phyloP scores from a whole-genome alignment of 2,888 invertebrate species.

The Meloe dianella region DNA sequence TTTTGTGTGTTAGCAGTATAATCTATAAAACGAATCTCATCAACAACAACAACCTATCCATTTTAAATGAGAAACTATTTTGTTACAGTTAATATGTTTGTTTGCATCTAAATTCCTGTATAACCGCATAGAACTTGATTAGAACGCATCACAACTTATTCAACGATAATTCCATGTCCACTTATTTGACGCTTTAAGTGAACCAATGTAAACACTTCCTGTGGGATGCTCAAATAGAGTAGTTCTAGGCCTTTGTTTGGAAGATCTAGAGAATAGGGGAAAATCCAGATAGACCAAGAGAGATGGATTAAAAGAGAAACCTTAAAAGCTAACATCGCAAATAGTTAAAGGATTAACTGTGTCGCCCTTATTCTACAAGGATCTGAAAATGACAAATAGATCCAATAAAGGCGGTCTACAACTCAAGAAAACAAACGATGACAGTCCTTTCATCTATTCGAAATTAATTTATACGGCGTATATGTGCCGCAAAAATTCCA shows the following conservation, averaged over 20 bases:
- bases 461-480: not conserved
- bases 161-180: not conserved
- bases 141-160: not conserved
- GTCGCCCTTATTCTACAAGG: not conserved
- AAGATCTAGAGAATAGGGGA: not conserved
- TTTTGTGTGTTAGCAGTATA: not conserved
- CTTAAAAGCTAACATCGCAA: not conserved
- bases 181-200: conserved; percentile 9
- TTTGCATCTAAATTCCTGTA: not conserved
- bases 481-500: not conserved
- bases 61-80: not conserved
- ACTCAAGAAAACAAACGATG: not conserved
- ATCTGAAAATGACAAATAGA: conserved; percentile 9
- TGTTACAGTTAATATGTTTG: not conserved
- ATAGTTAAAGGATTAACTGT: conserved; percentile 7
- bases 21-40: conserved; percentile 2
- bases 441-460: not conserved
- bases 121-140: not conserved
- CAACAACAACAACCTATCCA: conserved; percentile 3
- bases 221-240: not conserved
- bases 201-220: conserved; percentile 6
- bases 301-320: not conserved
- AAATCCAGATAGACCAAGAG: not conserved
- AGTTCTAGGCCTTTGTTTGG: not conserved
- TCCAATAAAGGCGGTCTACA: not conserved